Percentiles rank a stretch among this genome's conserved stretches.
These are phyloP conservation scores for Enteromius radiatus DNA, from an alignment of 2,797 vertebrate species.

Conservation along the genomic window DNA sequence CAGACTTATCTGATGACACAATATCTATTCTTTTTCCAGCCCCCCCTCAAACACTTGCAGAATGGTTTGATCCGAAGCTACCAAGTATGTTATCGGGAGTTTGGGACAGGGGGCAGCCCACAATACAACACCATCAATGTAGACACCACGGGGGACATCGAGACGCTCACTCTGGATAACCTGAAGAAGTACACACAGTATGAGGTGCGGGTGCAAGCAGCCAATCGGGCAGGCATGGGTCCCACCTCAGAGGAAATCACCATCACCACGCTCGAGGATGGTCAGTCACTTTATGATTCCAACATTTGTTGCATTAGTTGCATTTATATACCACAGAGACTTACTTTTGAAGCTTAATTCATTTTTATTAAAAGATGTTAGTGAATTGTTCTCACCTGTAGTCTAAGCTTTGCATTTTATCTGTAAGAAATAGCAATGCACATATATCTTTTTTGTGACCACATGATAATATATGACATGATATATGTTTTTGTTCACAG, in stretches of 20 bases:
- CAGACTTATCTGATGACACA: neutral
- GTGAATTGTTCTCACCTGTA: neutral
- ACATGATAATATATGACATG: neutral
- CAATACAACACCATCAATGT: slow-evolving; percentile 97
- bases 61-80: slow-evolving; percentile 97
- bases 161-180: slow-evolving; percentile 92
- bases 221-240: slow-evolving; percentile 94
- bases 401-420: neutral
- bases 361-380: neutral
- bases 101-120: slow-evolving; percentile 93
- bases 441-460: neutral
- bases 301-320: neutral
- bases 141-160: slow-evolving; percentile 93
- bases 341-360: neutral
- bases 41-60: slow-evolving; percentile 93
- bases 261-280: slow-evolving; percentile 95
- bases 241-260: slow-evolving; percentile 98
- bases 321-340: neutral
- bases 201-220: slow-evolving; percentile 96
- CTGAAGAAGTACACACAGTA: slow-evolving; percentile 98
- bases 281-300: slow-evolving; percentile 70
- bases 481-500: slow-evolving; percentile 71
- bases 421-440: neutral
- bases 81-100: slow-evolving; percentile 97
- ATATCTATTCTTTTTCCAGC: slow-evolving; percentile 71